Conservation (phyloP, 2,113 vertebrate genomes). For the Actenoides lindsayi region DNA sequence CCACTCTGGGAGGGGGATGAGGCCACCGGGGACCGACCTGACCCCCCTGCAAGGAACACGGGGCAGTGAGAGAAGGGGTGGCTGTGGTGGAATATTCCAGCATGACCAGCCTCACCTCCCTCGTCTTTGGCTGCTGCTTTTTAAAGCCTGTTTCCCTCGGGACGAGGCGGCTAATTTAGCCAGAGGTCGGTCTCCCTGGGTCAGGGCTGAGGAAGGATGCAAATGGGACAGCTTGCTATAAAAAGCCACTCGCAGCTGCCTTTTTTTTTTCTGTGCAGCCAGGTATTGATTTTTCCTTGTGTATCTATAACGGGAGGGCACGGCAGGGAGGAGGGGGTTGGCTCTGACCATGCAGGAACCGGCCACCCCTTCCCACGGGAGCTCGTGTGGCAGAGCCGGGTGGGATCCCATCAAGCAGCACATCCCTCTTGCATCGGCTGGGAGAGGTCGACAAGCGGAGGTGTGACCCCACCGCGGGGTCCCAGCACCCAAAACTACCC, state of each 20-base stretch:
- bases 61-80: neutral
- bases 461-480: accelerated
- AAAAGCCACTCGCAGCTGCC: constrained; percentile 36
- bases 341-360: neutral
- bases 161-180: constrained; percentile 43
- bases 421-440: neutral
- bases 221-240: constrained; percentile 66
- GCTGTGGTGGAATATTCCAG: neutral
- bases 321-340: accelerated
- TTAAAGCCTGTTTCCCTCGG: neutral
- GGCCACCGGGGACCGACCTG: neutral
- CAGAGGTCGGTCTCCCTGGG: constrained; percentile 33
- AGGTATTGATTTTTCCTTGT: constrained; percentile 68
- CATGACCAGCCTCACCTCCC: neutral
- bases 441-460: accelerated
- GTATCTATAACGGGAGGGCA: neutral
- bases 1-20: neutral
- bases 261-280: constrained; percentile 9
- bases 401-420: accelerated
- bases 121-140: constrained; percentile 2
- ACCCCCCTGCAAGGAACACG: accelerated
- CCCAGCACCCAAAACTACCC: accelerated
- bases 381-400: neutral
- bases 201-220: constrained; percentile 36
- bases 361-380: neutral